Evolutionary conservation across 2,888 invertebrate genomes (phyloP).

Genomic region (Bellardia bayeri): DNA sequence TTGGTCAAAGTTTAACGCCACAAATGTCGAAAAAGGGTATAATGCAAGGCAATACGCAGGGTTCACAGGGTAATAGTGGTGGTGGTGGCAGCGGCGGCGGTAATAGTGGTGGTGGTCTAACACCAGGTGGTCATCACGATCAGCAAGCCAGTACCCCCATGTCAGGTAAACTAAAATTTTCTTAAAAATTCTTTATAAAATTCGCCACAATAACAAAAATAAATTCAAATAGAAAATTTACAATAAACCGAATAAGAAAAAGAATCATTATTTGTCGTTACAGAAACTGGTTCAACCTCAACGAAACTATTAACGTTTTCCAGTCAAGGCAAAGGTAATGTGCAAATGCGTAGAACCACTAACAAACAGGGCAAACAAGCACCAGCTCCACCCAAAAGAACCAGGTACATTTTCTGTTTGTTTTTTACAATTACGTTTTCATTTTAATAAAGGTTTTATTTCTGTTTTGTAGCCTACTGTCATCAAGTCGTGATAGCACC

Average conservation of each 20-base stretch:
- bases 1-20: slow-evolving; percentile 83
- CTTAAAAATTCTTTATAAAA: not conserved
- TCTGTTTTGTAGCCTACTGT: slow-evolving; percentile 79
- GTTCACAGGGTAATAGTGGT: slow-evolving; percentile 73
- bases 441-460: slow-evolving; percentile 1
- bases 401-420: slow-evolving; percentile 87
- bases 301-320: slow-evolving; percentile 88
- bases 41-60: slow-evolving; percentile 63
- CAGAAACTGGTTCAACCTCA: slow-evolving; percentile 85
- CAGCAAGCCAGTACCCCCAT: slow-evolving; percentile 83
- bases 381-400: slow-evolving; percentile 97
- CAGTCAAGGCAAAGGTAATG: slow-evolving; percentile 87
- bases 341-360: slow-evolving; percentile 93
- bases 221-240: slow-evolving; percentile 5
- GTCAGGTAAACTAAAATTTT: slow-evolving; percentile 80
- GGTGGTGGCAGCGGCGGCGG: slow-evolving; percentile 74
- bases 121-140: slow-evolving; percentile 80
- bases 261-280: slow-evolving; percentile 26
- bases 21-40: slow-evolving; percentile 84
- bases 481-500: slow-evolving; percentile 84
- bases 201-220: no score
- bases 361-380: slow-evolving; percentile 96
- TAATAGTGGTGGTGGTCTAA: slow-evolving; percentile 76
- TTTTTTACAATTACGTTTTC: not conserved
- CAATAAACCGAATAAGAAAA: not conserved